Percentiles rank a stretch among this genome's conserved stretches.
phyloP scores from a whole-genome alignment of 2,113 vertebrate species.

The Loxodonta africana region DNA sequence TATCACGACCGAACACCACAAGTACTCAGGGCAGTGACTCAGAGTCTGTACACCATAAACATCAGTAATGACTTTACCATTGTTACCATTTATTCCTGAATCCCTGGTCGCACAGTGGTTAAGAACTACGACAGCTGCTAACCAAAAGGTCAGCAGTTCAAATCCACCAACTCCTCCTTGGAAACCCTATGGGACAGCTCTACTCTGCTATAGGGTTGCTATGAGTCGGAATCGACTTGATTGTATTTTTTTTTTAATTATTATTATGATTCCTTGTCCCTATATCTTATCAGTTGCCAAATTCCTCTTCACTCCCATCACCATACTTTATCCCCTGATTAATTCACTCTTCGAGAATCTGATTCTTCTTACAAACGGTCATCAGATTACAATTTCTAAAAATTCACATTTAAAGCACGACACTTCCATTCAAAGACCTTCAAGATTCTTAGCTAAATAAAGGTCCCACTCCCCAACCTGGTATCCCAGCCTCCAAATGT shows the following conservation, averaged over 20 bases:
- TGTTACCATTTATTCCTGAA: background rate
- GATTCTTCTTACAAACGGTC: background rate
- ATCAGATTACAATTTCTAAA: background rate
- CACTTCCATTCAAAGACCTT: background rate
- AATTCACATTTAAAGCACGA: background rate
- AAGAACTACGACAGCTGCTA: no score
- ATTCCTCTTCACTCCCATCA: constrained; percentile 13
- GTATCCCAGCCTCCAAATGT: background rate
- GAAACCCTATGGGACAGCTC: no score
- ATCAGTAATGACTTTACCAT: background rate
- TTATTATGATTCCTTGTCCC: background rate
- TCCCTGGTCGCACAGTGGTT: no score
- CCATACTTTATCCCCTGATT: background rate
- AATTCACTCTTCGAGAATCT: background rate
- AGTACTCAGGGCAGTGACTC: background rate
- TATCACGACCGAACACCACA: background rate
- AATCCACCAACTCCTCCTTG: no score
- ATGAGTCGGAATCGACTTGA: no score
- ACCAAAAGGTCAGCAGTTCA: no score
- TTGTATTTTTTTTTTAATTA: no score
- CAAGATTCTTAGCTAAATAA: background rate
- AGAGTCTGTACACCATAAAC: background rate
- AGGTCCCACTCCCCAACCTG: background rate
- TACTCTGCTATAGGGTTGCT: no score
- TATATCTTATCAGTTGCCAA: background rate